Evolutionary conservation across 1,140 invertebrate species (phyloP), one percentile per base, ranked within the genome.

Genomic region (Hylaeus anthracinus): DNA sequence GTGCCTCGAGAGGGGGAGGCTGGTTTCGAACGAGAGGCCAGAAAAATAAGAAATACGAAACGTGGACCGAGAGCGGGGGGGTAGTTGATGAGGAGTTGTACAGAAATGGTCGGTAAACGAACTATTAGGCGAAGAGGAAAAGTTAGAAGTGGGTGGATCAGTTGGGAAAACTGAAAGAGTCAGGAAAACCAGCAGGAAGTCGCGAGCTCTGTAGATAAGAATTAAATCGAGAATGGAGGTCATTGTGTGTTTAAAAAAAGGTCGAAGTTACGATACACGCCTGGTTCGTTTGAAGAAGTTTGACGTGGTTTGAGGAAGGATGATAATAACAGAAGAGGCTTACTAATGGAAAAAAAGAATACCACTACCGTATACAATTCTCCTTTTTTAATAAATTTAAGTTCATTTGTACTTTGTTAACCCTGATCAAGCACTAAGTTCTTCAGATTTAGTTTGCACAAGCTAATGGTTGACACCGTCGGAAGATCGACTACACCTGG

Each of bases 101-200:
- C 70, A 65, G 77, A 58, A 79, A 79, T 73, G 77, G 70, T 73
- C 71, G 73, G 77, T 73, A 65, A 79, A 73, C 77, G 77, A 79
- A 79, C 77, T 79, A 72, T 79, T 79, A 73, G 63, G 70, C 26
- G 53, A 26, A 79, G 77, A 51, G 77, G 77, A 66, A 79, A 79
- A 79, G 70, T 79, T 79, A 61, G 53, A 55, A 79, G 77, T 79
- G 77, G 39, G 61, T 12, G 77, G 26, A 61, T 79, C 61, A 60
- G 61, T 66, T 73, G 77, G 15, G 77, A 73, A 79, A 79, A 56
- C 60, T 65, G 45, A 43, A 48, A 63, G 66, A 51, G 43, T 14
- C 12, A 2, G 55, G 45, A 72, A 63, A 53, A n/a, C 12, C 4
- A 12, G 43, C 76, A 39, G 45, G n/a, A 72, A 72, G n/a, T 73